Conservation (phyloP, 1,140 invertebrate species). For the Myzus persicae region DNA sequence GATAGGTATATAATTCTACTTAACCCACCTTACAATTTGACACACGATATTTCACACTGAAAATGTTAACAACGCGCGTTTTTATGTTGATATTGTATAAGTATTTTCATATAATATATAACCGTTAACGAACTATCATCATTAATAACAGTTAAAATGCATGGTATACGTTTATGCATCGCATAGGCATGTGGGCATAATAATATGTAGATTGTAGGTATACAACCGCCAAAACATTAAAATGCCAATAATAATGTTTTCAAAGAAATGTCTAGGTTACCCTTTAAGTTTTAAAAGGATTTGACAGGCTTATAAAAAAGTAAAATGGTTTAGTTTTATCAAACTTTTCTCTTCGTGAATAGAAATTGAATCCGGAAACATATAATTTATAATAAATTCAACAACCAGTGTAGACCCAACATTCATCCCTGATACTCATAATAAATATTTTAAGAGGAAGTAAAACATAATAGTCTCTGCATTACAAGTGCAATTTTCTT, state of each 20-base stretch:
- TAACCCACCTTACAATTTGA: neutral
- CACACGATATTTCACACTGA: neutral
- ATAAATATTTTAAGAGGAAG: slow-evolving; percentile 13
- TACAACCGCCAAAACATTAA: neutral
- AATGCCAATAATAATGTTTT: neutral
- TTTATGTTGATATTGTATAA: neutral
- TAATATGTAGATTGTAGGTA: no score
- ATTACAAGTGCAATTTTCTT: slow-evolving; percentile 11
- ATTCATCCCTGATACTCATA: neutral
- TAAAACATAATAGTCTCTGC: neutral
- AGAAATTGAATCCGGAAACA: slow-evolving; percentile 3
- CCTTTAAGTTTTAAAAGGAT: neutral
- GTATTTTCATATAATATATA: no score
- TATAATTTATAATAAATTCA: neutral
- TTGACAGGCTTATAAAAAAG: neutral
- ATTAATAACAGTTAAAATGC: neutral
- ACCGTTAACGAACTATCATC: neutral
- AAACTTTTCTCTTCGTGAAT: neutral
- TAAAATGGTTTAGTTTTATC: slow-evolving; percentile 29
- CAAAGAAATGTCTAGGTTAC: neutral
- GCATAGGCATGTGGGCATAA: no score
- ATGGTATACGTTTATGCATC: neutral
- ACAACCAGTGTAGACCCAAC: neutral
- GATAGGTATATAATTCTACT: neutral
- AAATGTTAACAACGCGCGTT: neutral